Base-by-base conservation (phyloP, 1,140 invertebrate species). In the Zaprionus ghesquierei region DNA sequence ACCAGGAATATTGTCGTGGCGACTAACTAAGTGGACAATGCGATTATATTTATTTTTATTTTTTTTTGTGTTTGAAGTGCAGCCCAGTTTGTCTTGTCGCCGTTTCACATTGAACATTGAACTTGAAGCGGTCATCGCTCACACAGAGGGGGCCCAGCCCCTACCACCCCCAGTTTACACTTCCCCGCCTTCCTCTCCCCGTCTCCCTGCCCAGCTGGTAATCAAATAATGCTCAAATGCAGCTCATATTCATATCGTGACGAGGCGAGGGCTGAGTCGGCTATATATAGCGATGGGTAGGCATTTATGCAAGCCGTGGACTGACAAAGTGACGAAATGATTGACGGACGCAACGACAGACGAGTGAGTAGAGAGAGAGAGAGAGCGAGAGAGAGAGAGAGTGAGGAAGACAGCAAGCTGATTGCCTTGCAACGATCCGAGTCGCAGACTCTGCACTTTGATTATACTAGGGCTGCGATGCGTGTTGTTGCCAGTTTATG, bases 301-400 rank as follows among this genome's bases (percentile, higher is more conserved):
- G 27, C 33, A 49, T 49, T 60, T 33, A 53, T 54, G 60, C 22
- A 53, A 53, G 44, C 13, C 60, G 15, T 54, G 51, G 50, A 31
- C 64, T 66, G 64, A 50, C 41, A 49, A 58, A 64, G 49, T 71
- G 61, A 65, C 44, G 20, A 53, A 64, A 53, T 49, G 68, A 70
- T 51, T 64, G 68, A 70, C 61, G 9, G 51, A 29, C 27, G 10
- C 13, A n/a, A 4, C 10, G 51, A 54, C 25, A 18, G 51, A 54
- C 44, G 13, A 18, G 2, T 3, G 51, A n/a, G 38, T 25, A 53
- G 22, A 51, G 3, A 20, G 46, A 27, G 10, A 22, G 31, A 69
- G 23, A 46, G 51, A 69, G 63, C 15, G 51, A 60, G 35, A 46
- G 29, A 10, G 15, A n/a, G 35, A 41, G 38, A n/a, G 38, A 15